Percentiles rank a stretch among this genome's conserved stretches.
phyloP scores from a whole-genome alignment of 2,113 vertebrate genomes.

The Charina bottae region DNA sequence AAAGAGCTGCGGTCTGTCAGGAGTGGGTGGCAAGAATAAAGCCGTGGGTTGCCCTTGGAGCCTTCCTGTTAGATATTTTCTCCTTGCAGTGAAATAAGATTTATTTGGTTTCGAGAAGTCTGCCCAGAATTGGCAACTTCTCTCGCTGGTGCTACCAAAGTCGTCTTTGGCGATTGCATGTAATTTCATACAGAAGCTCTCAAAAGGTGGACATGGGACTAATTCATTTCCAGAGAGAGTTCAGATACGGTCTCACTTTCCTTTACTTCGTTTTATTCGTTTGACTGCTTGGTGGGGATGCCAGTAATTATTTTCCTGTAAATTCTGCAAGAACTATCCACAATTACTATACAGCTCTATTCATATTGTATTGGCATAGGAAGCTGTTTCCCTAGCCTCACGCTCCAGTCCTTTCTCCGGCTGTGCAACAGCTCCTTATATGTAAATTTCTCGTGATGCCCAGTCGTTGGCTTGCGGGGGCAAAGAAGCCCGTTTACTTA shows the following conservation, averaged over 20 bases:
- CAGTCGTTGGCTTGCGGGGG: not conserved
- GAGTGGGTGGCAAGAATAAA: not conserved
- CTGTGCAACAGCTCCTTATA: slow-evolving; percentile 25
- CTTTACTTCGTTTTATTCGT: not conserved
- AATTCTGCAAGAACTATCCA: not conserved
- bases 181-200: not conserved
- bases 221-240: not conserved
- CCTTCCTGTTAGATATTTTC: not conserved
- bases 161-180: not conserved
- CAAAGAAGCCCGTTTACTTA: not conserved
- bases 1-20: not conserved
- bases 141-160: not conserved
- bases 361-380: slow-evolving; percentile 22
- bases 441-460: slow-evolving; percentile 30
- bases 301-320: not conserved
- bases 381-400: not conserved
- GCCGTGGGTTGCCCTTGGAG: not conserved
- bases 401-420: not conserved
- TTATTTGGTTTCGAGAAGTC: not conserved
- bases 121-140: not conserved
- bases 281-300: not conserved
- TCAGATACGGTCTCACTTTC: not conserved
- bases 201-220: not conserved
- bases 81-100: not conserved
- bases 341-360: not conserved